These are phyloP conservation scores for Tinamus guttatus DNA, from an alignment of 2,113 vertebrate genomes.

Conservation along the genomic window DNA sequence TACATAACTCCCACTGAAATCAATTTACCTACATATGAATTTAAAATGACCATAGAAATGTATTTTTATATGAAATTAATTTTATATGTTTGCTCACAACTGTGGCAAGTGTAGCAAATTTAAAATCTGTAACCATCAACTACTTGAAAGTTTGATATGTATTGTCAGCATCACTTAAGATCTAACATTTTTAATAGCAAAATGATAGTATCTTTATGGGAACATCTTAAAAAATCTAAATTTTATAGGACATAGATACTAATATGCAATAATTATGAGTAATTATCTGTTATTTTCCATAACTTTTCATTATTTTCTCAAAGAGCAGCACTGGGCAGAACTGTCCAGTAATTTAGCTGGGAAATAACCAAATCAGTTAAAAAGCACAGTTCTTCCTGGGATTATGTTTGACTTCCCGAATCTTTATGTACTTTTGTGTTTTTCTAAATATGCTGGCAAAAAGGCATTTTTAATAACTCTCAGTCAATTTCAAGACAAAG, in stretches of 20 bases:
- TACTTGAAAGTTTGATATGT: background rate
- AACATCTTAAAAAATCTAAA: background rate
- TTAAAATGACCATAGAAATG: background rate
- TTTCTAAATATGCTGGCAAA: background rate
- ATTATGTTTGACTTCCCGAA: background rate
- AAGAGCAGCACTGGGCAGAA: background rate
- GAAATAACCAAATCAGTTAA: background rate
- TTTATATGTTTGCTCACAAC: background rate
- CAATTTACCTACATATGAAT: constrained; percentile 33
- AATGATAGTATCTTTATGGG: background rate
- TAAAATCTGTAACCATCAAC: background rate
- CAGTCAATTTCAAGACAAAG: background rate
- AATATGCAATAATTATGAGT: background rate
- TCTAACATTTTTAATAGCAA: background rate
- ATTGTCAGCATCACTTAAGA: background rate
- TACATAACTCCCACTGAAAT: constrained; percentile 34
- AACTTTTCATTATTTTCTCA: background rate
- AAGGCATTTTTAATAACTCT: background rate
- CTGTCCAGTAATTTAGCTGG: background rate
- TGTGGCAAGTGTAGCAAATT: background rate
- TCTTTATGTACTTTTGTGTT: background rate
- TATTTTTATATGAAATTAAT: constrained; percentile 10
- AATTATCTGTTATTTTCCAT: background rate
- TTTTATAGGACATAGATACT: background rate
- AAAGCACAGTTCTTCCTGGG: background rate